phyloP scores from a whole-genome alignment of 2,888 invertebrate species.

The Heteropelma amictum region DNA sequence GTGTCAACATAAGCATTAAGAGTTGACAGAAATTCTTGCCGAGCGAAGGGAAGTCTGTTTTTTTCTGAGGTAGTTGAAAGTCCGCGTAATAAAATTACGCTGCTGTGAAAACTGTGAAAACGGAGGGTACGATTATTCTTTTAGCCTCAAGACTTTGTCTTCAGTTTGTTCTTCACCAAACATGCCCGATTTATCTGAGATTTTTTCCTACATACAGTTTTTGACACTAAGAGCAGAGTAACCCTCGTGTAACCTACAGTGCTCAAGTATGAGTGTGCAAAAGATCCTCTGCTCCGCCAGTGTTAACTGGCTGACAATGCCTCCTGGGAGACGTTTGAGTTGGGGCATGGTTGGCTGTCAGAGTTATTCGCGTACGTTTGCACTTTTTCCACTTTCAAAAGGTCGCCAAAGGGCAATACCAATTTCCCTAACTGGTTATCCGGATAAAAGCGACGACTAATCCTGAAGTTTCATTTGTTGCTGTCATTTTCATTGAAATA shows the following conservation, averaged over 20 bases:
- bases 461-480: background rate
- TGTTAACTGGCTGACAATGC: constrained; percentile 38
- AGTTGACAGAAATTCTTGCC: no score
- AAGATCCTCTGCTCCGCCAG: background rate
- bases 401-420: background rate
- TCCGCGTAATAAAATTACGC: constrained; percentile 34
- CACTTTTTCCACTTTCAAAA: constrained; percentile 47
- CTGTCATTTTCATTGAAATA: background rate
- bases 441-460: constrained; percentile 16
- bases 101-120: constrained; percentile 6
- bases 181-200: constrained; percentile 42
- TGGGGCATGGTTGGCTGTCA: constrained; percentile 54
- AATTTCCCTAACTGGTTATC: constrained; percentile 22
- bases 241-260: constrained; percentile 39
- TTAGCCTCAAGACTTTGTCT: constrained; percentile 22
- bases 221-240: constrained; percentile 15
- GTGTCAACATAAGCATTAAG: no score
- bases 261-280: constrained; percentile 22
- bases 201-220: constrained; percentile 11
- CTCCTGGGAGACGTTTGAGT: constrained; percentile 69
- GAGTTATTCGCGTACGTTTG: constrained; percentile 44
- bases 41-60: background rate
- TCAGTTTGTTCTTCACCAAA: constrained; percentile 30
- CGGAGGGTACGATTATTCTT: constrained; percentile 9
- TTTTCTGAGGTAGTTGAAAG: no score